These are phyloP conservation scores for Nomada goodeniana DNA, from an alignment of 2,888 invertebrate genomes.

Conservation along the genomic window DNA sequence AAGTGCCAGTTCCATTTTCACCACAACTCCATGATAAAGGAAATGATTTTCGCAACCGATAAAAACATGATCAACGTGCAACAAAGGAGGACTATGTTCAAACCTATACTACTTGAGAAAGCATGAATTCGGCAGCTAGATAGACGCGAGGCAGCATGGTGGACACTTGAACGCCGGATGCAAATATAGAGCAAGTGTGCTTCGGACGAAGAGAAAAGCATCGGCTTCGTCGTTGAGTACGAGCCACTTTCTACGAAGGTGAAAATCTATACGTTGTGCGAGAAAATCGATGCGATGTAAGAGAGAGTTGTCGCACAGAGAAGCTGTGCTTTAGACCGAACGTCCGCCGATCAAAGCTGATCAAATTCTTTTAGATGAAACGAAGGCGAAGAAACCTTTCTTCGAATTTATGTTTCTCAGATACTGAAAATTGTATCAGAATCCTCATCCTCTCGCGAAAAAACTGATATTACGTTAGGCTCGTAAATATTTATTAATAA, in stretches of 20 bases:
- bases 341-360: constrained; percentile 32
- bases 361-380: constrained; percentile 13
- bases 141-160: constrained; percentile 42
- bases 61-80: constrained; percentile 13
- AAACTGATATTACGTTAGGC: not conserved
- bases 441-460: not conserved
- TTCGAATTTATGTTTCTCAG: not conserved
- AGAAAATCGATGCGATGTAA: constrained; percentile 53
- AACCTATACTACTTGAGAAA: constrained; percentile 21
- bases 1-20: not conserved
- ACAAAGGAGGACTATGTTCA: not conserved
- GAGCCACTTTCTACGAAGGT: constrained; percentile 49
- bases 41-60: constrained; percentile 8
- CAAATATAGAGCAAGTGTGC: constrained; percentile 63
- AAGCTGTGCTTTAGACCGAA: constrained; percentile 2
- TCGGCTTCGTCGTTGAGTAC: constrained; percentile 42
- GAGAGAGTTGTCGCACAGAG: constrained; percentile 11
- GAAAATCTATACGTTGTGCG: constrained; percentile 47
- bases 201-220: constrained; percentile 54
- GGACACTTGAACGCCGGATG: constrained; percentile 49
- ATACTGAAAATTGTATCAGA: not conserved
- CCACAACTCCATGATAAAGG: not conserved
- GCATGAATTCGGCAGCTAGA: constrained; percentile 32
- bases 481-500: not conserved
- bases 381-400: not conserved